A percentile compares a stretch with the other conserved stretches of the same genome.
These are phyloP conservation scores for Volucella zonaria DNA, from an alignment of 2,888 invertebrate genomes.

Conservation along the genomic window DNA sequence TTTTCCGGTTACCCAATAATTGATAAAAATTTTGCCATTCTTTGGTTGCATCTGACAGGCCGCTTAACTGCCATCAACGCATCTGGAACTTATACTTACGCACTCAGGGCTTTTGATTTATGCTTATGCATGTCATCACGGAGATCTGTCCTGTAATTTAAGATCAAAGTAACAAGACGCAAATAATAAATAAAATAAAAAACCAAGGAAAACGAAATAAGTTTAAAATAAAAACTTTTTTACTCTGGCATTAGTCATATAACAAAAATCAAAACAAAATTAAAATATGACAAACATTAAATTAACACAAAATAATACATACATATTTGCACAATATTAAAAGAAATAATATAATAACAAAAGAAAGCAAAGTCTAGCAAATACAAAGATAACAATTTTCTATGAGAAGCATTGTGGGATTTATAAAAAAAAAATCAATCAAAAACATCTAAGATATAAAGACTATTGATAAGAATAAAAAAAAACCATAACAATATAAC, in stretches of 20 bases:
- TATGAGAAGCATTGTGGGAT: conserved; percentile 61
- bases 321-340: conserved; percentile 74
- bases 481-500: conserved; percentile 71
- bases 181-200: conserved; percentile 16
- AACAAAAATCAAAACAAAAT: conserved; percentile 69
- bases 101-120: too few species aligned
- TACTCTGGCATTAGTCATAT: conserved; percentile 69
- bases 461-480: conserved; percentile 57
- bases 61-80: too few species aligned
- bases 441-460: conserved; percentile 47
- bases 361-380: conserved; percentile 69
- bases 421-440: conserved; percentile 53
- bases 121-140: too few species aligned
- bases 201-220: conserved; percentile 51
- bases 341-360: conserved; percentile 68
- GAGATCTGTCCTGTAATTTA: too few species aligned
- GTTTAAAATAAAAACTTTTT: conserved; percentile 64
- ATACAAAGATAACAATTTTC: conserved; percentile 72
- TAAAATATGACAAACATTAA: conserved; percentile 73
- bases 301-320: conserved; percentile 70
- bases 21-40: too few species aligned
- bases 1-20: too few species aligned
- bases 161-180: conserved; percentile 4
- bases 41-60: too few species aligned
- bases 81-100: too few species aligned